Base-by-base conservation (phyloP, 2,888 invertebrate species). In the Urechis unicinctus region DNA sequence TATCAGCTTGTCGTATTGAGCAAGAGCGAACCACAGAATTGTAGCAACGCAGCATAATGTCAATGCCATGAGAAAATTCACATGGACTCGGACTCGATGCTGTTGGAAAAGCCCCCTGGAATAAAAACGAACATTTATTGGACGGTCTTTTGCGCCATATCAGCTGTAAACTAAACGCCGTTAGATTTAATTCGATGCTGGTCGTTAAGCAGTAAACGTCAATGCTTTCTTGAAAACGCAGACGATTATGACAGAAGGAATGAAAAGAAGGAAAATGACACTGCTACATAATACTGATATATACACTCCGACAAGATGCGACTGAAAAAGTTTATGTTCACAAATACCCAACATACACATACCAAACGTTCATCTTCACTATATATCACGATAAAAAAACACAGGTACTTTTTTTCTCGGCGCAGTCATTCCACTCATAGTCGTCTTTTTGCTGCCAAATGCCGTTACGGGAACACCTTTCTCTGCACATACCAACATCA, bases 351-450 rank as follows among this genome's bases (percentile, higher is more conserved):
- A n/a, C n/a, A n/a, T n/a, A n/a, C n/a, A n/a, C n/a, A n/a, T n/a
- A n/a, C n/a, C n/a, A n/a, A n/a, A n/a, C n/a, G n/a, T n/a, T n/a
- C n/a, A n/a, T n/a, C n/a, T n/a, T n/a, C n/a, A n/a, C n/a, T n/a
- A n/a, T n/a, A n/a, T n/a, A n/a, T n/a, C n/a, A n/a, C n/a, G n/a
- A n/a, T n/a, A n/a, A n/a, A n/a, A n/a, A n/a, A n/a, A 36, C 9
- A 36, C 36, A 36, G 4, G 55, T 55, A 72, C 72, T 61, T 69
- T 57, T 44, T 68, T 64, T 28, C 65, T 59, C 4, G 69, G 66
- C 67, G 60, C 72, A 73, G 59, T 72, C 68, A 1, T 72, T 72
- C 73, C 73, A 73, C 58, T 68, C 70, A 3, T 36, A 22, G 21
- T 58, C 57, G 1, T 57, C 52, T 44, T 63, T 63, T 17, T 26